These are phyloP conservation scores for Terrapene triunguis DNA, from an alignment of 2,113 vertebrate species.

Conservation along the genomic window DNA sequence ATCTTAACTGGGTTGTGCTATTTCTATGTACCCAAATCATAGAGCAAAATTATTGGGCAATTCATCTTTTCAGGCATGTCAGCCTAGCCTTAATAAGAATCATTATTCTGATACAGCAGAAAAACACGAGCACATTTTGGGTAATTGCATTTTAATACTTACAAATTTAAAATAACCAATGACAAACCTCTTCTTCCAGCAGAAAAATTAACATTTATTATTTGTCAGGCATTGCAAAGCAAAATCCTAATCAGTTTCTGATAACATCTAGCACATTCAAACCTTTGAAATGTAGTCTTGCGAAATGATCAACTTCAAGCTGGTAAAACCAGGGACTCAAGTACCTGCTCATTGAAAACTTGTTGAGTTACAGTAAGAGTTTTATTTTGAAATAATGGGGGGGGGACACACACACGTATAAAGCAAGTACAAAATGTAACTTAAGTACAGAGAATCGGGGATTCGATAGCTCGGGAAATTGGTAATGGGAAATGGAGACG, in stretches of 20 bases:
- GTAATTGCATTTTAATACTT: not conserved
- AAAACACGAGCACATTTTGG: not conserved
- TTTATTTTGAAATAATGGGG: not conserved
- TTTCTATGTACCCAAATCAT: not conserved
- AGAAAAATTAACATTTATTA: not conserved
- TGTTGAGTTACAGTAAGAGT: not conserved
- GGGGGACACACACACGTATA: not conserved
- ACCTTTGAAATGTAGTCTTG: not conserved
- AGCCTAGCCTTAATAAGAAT: not conserved
- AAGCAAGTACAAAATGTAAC: not conserved
- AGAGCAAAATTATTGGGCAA: not conserved
- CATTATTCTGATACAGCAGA: not conserved
- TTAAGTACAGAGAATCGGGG: not conserved
- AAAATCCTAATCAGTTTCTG: not conserved
- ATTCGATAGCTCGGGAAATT: not conserved
- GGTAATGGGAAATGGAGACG: not conserved
- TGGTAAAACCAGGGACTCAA: not conserved
- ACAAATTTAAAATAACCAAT: not conserved
- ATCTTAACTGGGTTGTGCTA: not conserved
- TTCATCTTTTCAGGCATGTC: not conserved
- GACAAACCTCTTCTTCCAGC: not conserved
- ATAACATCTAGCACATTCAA: not conserved
- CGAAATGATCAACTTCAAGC: not conserved
- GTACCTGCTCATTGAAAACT: not conserved
- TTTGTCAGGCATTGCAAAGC: not conserved